Conservation (phyloP, 1,140 invertebrate genomes). For the Zaprionus ornatus region DNA sequence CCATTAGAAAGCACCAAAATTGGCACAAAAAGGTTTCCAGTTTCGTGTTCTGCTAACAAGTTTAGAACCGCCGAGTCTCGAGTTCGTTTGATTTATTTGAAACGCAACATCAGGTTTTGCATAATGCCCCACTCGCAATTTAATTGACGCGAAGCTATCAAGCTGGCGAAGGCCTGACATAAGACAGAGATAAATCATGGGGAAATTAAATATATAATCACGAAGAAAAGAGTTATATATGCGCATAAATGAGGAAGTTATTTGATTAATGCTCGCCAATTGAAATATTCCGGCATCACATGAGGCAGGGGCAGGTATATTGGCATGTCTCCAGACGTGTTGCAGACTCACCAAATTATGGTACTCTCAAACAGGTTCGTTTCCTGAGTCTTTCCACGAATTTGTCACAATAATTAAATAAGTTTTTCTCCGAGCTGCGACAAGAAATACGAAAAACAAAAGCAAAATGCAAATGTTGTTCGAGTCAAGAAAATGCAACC, state of each 20-base stretch:
- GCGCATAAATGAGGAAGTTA: slow-evolving; percentile 56
- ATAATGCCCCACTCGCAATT: neutral
- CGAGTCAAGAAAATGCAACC: slow-evolving; percentile 62
- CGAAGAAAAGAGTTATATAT: slow-evolving; percentile 20
- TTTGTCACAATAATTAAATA: slow-evolving; percentile 72
- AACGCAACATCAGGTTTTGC: neutral
- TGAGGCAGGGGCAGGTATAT: neutral
- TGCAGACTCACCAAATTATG: slow-evolving; percentile 2
- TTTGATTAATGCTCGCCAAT: slow-evolving; percentile 63
- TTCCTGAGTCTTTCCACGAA: slow-evolving; percentile 73
- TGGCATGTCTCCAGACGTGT: neutral
- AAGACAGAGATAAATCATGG: slow-evolving; percentile 26
- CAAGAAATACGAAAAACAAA: slow-evolving; percentile 37
- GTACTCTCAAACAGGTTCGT: slow-evolving; percentile 54
- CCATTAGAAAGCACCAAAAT: neutral
- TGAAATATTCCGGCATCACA: slow-evolving; percentile 33
- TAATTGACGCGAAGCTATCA: neutral
- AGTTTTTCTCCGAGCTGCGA: slow-evolving; percentile 40
- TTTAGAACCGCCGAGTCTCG: neutral
- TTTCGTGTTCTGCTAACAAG: neutral
- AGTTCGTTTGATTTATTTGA: neutral
- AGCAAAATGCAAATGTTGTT: slow-evolving; percentile 70
- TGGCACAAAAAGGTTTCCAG: neutral
- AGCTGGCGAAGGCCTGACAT: slow-evolving; percentile 7
- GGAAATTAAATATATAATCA: slow-evolving; percentile 21